Percentiles rank a stretch among this genome's conserved stretches.
These are phyloP conservation scores for Diglossa cyanea DNA, from an alignment of 2,797 vertebrate species.

Conservation along the genomic window DNA sequence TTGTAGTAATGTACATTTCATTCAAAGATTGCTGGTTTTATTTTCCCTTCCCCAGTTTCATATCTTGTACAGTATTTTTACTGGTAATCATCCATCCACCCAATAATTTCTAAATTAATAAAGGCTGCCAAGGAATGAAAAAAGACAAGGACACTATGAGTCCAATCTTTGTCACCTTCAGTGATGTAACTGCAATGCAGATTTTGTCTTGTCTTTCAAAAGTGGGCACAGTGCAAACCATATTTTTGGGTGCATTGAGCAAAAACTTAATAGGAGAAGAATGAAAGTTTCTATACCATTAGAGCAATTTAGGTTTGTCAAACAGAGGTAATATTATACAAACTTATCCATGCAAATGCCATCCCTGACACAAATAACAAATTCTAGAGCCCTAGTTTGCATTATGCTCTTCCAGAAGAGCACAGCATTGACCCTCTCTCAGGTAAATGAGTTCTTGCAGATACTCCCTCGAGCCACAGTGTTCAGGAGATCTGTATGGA, in stretches of 20 bases:
- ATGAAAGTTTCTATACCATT: background rate
- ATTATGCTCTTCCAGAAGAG: background rate
- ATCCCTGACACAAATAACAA: background rate
- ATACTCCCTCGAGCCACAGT: background rate
- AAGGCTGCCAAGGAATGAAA: background rate
- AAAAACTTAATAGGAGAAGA: background rate
- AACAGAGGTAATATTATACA: background rate
- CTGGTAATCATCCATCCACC: background rate
- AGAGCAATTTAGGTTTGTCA: background rate
- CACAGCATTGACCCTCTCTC: background rate
- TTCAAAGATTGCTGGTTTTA: conserved; percentile 35
- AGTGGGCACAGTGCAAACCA: rapidly evolving
- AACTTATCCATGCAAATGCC: background rate
- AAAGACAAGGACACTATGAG: background rate
- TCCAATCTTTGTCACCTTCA: background rate
- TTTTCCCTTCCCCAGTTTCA: conserved; percentile 23
- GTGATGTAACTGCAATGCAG: background rate
- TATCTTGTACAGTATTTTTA: background rate
- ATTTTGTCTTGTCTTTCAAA: background rate
- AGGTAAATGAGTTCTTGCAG: background rate
- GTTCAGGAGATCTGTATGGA: background rate
- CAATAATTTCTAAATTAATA: conserved; percentile 46
- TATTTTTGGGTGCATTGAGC: background rate
- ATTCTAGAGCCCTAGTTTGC: background rate
- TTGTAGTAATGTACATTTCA: conserved; percentile 37